phyloP scores from a whole-genome alignment of 2,888 invertebrate genomes.

The Pollenia labialis region DNA sequence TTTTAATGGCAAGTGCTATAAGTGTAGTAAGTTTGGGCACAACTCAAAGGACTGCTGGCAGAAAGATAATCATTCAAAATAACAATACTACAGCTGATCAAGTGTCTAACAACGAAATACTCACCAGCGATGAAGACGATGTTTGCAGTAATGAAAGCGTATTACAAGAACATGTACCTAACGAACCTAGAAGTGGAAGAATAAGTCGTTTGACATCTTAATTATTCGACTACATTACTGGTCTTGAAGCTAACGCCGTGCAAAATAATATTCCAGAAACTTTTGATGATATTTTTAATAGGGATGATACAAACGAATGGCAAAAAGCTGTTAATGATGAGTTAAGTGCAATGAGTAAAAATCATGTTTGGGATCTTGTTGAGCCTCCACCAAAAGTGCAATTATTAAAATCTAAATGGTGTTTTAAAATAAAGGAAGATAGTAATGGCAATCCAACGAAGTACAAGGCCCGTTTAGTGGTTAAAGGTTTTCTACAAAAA shows the following conservation, averaged over 20 bases:
- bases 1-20: not conserved
- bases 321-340: constrained; percentile 5
- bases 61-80: not conserved
- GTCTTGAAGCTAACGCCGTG: not conserved
- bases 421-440: too few relatives aligned
- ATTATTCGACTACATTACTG: constrained; percentile 3
- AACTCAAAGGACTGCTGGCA: too few relatives aligned
- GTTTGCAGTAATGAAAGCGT: not conserved
- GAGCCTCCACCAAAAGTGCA: not conserved
- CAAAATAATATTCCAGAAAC: constrained; percentile 2
- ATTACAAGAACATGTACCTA: not conserved
- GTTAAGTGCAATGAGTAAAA: not conserved
- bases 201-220: too few relatives aligned
- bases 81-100: not conserved
- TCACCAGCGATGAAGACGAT: too few relatives aligned
- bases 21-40: not conserved
- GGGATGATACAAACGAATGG: not conserved
- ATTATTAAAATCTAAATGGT: too few relatives aligned
- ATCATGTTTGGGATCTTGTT: not conserved
- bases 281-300: not conserved
- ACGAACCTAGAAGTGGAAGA: too few relatives aligned
- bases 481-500: too few relatives aligned
- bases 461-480: too few relatives aligned
- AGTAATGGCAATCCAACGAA: too few relatives aligned
- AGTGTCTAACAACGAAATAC: too few relatives aligned